Conservation (phyloP, 2,797 vertebrate species). For the Anguilla anguilla region DNA sequence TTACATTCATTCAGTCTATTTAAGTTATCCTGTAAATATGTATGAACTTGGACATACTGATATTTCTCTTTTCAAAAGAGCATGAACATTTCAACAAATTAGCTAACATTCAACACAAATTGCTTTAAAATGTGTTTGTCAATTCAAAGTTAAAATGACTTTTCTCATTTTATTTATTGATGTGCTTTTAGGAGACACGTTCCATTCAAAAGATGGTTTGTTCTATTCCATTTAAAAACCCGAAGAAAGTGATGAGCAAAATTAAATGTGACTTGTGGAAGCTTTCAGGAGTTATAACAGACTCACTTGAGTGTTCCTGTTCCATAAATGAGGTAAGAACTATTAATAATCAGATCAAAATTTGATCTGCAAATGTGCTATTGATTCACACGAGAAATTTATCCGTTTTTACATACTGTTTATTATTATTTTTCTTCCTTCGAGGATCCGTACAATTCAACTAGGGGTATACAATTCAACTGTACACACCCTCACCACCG, state of each 20-base stretch:
- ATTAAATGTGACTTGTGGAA: slow-evolving; percentile 7
- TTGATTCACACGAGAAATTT: background rate
- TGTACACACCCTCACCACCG: background rate
- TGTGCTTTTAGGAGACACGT: slow-evolving; percentile 30
- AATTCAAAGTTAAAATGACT: background rate
- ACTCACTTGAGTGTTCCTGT: slow-evolving; percentile 44
- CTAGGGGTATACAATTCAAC: background rate
- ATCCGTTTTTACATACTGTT: background rate
- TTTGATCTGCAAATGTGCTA: background rate
- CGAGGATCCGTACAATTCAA: background rate
- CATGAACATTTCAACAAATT: background rate
- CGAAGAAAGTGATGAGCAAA: background rate
- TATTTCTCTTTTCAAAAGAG: background rate
- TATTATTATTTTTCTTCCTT: background rate
- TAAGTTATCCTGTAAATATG: background rate
- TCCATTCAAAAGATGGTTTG: slow-evolving; percentile 45
- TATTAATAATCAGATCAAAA: slow-evolving; percentile 24
- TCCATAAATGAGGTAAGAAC: slow-evolving; percentile 33
- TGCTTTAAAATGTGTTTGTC: background rate
- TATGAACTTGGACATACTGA: background rate
- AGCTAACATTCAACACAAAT: background rate
- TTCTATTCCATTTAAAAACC: slow-evolving; percentile 17
- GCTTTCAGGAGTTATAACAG: slow-evolving; percentile 31
- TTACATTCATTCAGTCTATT: background rate
- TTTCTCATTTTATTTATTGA: background rate